Evolutionary conservation across 2,888 invertebrate genomes (phyloP).

Genomic region (Philereme transversata): DNA sequence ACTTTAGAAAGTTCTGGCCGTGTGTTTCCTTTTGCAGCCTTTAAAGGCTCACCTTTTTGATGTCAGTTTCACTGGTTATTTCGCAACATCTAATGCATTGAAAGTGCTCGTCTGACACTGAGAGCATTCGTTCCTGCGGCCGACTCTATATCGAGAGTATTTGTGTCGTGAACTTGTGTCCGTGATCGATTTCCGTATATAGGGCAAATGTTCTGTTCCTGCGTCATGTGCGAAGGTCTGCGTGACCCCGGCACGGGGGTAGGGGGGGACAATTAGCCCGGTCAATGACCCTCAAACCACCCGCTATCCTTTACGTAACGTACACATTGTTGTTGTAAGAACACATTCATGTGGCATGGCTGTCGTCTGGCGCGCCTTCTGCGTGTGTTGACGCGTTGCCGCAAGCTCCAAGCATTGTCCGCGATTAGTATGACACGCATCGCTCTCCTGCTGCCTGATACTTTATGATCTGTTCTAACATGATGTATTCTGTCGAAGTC

Average conservation of each 20-base stretch:
- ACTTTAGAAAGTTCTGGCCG: too few species aligned
- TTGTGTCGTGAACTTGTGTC: constrained; percentile 66
- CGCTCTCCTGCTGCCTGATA: neutral
- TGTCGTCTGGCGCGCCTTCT: constrained; percentile 1
- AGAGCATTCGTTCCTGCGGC: neutral
- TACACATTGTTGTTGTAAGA: constrained; percentile 44
- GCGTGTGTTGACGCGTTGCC: neutral
- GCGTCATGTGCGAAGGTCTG: constrained; percentile 68
- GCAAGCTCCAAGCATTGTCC: neutral
- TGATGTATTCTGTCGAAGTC: neutral
- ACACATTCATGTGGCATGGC: constrained; percentile 16
- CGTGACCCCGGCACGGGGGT: constrained; percentile 54
- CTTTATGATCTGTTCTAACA: constrained; percentile 4
- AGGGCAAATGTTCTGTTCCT: constrained; percentile 62
- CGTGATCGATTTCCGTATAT: constrained; percentile 75
- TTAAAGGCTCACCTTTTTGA: too few species aligned
- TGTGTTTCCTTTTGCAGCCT: too few species aligned
- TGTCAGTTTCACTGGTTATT: too few species aligned
- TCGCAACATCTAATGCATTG: too few species aligned
- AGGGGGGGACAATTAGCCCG: constrained; percentile 69
- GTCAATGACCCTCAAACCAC: constrained; percentile 66
- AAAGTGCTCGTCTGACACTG: neutral
- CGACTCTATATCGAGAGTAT: constrained; percentile 4
- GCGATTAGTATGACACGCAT: neutral
- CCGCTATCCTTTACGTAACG: constrained; percentile 41